These are phyloP conservation scores for Gorsachius magnificus DNA, from an alignment of 2,797 vertebrate species.

Conservation along the genomic window DNA sequence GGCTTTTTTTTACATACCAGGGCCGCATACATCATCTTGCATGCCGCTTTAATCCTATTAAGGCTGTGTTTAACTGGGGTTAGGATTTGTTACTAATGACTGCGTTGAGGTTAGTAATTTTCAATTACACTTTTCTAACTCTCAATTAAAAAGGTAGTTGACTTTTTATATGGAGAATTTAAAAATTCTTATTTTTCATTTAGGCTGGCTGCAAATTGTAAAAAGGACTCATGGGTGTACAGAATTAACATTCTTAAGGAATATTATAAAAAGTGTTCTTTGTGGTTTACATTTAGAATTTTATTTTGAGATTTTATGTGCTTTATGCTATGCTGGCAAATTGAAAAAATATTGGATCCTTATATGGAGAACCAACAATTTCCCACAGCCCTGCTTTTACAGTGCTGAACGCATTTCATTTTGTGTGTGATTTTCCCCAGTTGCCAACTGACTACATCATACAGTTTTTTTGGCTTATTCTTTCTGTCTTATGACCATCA, in stretches of 20 bases:
- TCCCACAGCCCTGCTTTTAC: conserved; percentile 52
- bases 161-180: conserved; percentile 41
- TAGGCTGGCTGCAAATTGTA: neutral
- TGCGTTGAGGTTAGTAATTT: conserved; percentile 50
- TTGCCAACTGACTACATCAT: conserved; percentile 69
- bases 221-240: neutral
- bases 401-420: conserved; percentile 31
- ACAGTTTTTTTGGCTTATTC: conserved; percentile 50
- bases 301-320: conserved; percentile 41
- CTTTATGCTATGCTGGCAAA: conserved; percentile 40
- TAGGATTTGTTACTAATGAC: conserved; percentile 58
- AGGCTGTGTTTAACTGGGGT: conserved; percentile 37
- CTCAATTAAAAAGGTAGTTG: conserved; percentile 54
- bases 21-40: conserved; percentile 36
- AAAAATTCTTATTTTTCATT: conserved; percentile 25
- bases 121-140: conserved; percentile 44
- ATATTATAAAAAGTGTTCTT: conserved; percentile 7
- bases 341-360: conserved; percentile 59
- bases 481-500: conserved; percentile 67
- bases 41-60: conserved; percentile 51
- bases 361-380: conserved; percentile 47
- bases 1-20: conserved; percentile 21
- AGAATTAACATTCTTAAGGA: conserved; percentile 31
- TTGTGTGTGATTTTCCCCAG: conserved; percentile 47
- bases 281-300: conserved; percentile 11